Evolutionary conservation across 1,140 invertebrate species (phyloP).

Genomic region (Caerostris darwini): DNA sequence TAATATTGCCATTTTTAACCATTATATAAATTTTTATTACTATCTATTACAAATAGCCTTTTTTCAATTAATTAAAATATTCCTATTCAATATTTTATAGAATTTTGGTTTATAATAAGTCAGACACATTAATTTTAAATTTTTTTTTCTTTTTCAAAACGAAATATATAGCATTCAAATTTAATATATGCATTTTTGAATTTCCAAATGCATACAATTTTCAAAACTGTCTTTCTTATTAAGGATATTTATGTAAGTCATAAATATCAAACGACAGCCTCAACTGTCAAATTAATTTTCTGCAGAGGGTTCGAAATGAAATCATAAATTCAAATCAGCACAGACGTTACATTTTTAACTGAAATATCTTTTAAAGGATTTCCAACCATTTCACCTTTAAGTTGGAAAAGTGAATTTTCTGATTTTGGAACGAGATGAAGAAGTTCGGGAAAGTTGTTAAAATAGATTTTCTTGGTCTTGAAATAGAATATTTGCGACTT

Average conservation of each 20-base stretch:
- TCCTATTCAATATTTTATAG: no score
- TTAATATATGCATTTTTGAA: neutral
- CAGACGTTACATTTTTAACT: neutral
- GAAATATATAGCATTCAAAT: no score
- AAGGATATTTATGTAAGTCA: neutral
- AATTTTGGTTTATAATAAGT: no score
- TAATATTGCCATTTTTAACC: no score
- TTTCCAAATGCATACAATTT: neutral
- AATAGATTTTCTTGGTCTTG: neutral
- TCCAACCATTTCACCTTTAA: neutral
- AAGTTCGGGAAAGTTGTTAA: neutral
- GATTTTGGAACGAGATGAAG: neutral
- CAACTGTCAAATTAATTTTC: neutral
- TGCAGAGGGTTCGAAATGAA: neutral
- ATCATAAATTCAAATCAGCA: neutral
- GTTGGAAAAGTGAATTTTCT: neutral
- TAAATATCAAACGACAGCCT: neutral
- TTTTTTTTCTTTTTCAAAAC: no score
- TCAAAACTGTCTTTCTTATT: neutral
- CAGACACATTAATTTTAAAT: no score
- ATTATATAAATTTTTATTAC: no score
- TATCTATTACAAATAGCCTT: no score
- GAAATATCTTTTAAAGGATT: neutral
- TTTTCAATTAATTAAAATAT: no score
- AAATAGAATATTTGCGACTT: slow-evolving; percentile 18